phyloP scores from a whole-genome alignment of 2,797 vertebrate species.

The Clarias pachynema region DNA sequence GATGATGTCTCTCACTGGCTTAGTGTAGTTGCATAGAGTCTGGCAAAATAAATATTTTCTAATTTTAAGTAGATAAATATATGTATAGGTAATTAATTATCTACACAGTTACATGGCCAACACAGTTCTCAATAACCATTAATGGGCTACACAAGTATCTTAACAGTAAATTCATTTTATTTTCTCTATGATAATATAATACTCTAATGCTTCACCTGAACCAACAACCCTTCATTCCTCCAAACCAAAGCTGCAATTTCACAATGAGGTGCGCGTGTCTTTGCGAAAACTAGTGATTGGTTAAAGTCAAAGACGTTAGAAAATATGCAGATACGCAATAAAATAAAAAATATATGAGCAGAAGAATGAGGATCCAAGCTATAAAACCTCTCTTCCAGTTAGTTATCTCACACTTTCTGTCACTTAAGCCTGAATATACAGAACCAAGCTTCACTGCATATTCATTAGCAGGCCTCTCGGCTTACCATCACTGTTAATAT shows the following conservation, averaged over 20 bases:
- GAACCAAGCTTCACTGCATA: not conserved
- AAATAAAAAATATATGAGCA: not conserved
- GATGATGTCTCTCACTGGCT: not conserved
- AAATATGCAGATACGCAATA: not conserved
- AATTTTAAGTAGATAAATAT: not conserved
- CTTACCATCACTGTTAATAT: not conserved
- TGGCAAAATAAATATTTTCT: constrained; percentile 48
- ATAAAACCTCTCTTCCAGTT: not conserved
- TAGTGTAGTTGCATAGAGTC: not conserved
- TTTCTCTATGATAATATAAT: not conserved
- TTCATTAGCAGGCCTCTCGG: not conserved
- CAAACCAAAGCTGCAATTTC: not conserved
- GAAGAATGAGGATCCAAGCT: not conserved
- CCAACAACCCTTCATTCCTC: not conserved
- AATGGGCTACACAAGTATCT: not conserved
- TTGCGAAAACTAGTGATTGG: not conserved
- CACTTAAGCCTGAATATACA: not conserved
- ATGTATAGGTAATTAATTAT: not conserved
- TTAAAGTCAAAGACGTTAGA: no score
- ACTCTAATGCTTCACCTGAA: not conserved
- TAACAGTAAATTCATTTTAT: not conserved
- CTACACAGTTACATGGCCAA: not conserved
- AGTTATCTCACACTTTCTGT: not conserved
- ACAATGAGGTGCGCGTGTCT: not conserved
- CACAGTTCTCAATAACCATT: not conserved